Conservation (phyloP, 2,797 vertebrate genomes). For the Kryptolebias ocellatus region DNA sequence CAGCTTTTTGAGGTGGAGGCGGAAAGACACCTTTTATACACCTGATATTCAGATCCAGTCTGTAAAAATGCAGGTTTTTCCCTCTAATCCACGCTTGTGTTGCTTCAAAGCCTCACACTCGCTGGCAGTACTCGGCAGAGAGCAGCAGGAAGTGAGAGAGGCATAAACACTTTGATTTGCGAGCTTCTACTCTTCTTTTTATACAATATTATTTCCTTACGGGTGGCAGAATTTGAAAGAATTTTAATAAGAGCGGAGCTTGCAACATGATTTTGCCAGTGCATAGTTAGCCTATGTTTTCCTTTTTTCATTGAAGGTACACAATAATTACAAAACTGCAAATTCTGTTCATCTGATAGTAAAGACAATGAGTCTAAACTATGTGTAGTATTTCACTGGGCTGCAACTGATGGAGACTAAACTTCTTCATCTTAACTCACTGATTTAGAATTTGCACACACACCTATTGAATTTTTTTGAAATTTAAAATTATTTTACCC, state of each 20-base stretch:
- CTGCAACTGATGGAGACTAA: too few relatives aligned
- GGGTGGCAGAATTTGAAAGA: conserved; percentile 3
- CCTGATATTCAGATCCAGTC: conserved; percentile 42
- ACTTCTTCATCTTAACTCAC: too few relatives aligned
- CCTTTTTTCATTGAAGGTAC: too few relatives aligned
- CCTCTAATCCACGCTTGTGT: conserved; percentile 17
- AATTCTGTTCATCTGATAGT: too few relatives aligned
- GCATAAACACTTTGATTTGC: background rate
- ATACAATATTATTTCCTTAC: background rate
- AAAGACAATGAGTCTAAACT: too few relatives aligned
- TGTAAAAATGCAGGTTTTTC: conserved; percentile 22
- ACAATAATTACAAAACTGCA: too few relatives aligned
- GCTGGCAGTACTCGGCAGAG: conserved; percentile 13
- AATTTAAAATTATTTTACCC: too few relatives aligned
- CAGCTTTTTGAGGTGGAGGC: conserved; percentile 69
- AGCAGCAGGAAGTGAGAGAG: conserved; percentile 1
- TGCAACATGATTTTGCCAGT: background rate
- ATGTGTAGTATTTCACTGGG: too few relatives aligned
- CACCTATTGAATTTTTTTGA: too few relatives aligned
- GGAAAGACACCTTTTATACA: conserved; percentile 58
- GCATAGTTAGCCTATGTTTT: background rate
- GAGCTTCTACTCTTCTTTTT: conserved; percentile 4
- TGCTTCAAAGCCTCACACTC: conserved; percentile 28
- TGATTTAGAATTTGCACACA: too few relatives aligned
- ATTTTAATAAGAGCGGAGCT: background rate